Percentiles rank a stretch among this genome's conserved stretches.
phyloP scores from a whole-genome alignment of 2,888 invertebrate genomes.

The Rhagium mordax region DNA sequence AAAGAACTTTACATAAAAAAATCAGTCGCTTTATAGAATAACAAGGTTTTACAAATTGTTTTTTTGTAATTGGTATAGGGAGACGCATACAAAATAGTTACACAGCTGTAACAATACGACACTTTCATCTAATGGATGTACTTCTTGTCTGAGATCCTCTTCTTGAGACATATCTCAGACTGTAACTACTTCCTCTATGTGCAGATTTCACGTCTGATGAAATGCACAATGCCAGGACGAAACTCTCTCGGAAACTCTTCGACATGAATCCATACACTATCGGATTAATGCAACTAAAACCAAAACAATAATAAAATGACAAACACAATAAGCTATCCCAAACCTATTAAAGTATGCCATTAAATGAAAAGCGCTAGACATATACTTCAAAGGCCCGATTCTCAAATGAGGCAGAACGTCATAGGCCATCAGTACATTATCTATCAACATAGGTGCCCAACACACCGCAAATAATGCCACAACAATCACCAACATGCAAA shows the following conservation, averaged over 20 bases:
- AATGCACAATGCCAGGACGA: constrained; percentile 72
- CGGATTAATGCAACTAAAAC: constrained; percentile 78
- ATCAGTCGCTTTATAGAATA: neutral
- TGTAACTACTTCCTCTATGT: constrained; percentile 58
- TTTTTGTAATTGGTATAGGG: neutral
- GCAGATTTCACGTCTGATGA: constrained; percentile 47
- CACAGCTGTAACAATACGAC: neutral
- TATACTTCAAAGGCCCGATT: constrained; percentile 73
- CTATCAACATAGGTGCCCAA: constrained; percentile 79
- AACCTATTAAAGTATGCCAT: constrained; percentile 81
- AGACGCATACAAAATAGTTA: neutral
- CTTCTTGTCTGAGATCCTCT: constrained; percentile 64
- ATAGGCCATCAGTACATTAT: constrained; percentile 78
- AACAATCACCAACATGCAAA: constrained; percentile 82
- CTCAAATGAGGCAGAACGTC: constrained; percentile 71
- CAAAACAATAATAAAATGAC: too few species aligned
- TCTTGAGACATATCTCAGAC: constrained; percentile 62
- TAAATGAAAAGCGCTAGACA: constrained; percentile 76
- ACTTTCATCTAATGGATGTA: constrained; percentile 54
- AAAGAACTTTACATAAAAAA: neutral
- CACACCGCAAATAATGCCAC: constrained; percentile 79
- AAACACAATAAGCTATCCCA: neutral
- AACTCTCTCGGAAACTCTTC: constrained; percentile 77
- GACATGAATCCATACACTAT: constrained; percentile 85
- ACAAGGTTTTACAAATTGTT: neutral